Base-by-base conservation (phyloP, 2,113 vertebrate genomes). In the Scomber japonicus region DNA sequence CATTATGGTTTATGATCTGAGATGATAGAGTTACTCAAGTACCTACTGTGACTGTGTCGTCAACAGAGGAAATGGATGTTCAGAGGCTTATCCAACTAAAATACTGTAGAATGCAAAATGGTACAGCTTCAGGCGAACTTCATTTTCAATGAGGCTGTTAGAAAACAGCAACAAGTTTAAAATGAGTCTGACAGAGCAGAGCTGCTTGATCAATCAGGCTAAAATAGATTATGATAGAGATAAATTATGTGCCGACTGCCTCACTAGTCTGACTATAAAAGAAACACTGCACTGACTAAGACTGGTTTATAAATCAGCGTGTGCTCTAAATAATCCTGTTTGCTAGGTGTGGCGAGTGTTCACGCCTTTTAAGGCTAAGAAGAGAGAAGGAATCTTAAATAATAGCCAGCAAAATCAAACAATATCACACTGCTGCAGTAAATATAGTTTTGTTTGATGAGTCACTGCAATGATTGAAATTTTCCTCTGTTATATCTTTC, bases 61-160 rank as follows among this genome's bases (percentile, higher is more conserved):
- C 76, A 78, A 68, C 74, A 65, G 63, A 84, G 86, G 82, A 90
- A 85, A 83, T 85, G 49, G 51, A 62, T 81, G 74, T 79, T 76
- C 78, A 66, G 57, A 71, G 46, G 16, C 31, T 27, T 57, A 51
- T 71, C 87, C 82, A 92, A 59, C 44, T 45, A 57, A 84, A 91
- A 90, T 57, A 80, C 46, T 45, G 40, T 62, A 59, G 54, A 35
- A 30, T 73, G 69, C 82, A 62, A 81, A 75, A 67, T 46, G 30
- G n/a, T 54, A 48, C n/a, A 56, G 35, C 63, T 55, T 21, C 76
- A 19, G 49, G 59, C 50, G 70, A 85, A 67, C 21, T 51, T 71
- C 5, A 21, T 69, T 73, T 68, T 15, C 65, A 79, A 11, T 62
- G 46, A 77, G 62, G 70, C 17, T 83, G 55, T 84, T 75, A 64